Evolutionary conservation across 2,113 vertebrate genomes (phyloP).

Genomic region (Aleadryas rufinucha): DNA sequence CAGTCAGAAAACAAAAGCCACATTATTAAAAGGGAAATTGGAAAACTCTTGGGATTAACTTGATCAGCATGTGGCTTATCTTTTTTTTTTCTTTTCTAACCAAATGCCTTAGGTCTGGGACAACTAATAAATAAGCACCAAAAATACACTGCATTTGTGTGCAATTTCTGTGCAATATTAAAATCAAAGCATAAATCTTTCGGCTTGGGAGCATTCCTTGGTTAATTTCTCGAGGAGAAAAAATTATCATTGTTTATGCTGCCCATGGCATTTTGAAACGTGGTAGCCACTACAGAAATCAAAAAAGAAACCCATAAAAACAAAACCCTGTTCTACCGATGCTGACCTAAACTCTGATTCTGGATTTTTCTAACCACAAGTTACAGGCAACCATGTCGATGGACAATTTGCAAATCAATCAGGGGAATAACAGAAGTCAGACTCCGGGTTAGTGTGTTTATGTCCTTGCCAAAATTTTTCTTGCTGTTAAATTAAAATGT

Average conservation of each 20-base stretch:
- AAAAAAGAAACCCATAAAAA: neutral
- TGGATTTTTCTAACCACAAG: neutral
- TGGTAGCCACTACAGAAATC: neutral
- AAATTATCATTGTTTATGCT: neutral
- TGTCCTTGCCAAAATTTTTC: neutral
- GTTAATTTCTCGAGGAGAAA: neutral
- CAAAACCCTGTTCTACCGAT: neutral
- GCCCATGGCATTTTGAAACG: neutral
- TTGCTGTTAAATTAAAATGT: neutral
- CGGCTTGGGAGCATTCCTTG: neutral
- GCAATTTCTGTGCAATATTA: neutral
- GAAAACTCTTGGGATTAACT: neutral
- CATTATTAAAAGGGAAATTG: neutral
- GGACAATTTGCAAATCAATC: neutral
- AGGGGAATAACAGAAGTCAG: neutral
- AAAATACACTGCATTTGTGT: neutral
- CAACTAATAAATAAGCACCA: neutral
- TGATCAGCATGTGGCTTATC: neutral
- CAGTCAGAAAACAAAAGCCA: neutral
- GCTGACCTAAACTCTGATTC: neutral
- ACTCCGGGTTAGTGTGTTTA: neutral
- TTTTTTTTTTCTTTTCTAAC: neutral
- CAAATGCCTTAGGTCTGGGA: neutral
- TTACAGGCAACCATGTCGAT: neutral
- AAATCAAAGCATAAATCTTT: neutral